These are phyloP conservation scores for Sarcophaga rosellei DNA, from an alignment of 2,888 invertebrate species.

Conservation along the genomic window DNA sequence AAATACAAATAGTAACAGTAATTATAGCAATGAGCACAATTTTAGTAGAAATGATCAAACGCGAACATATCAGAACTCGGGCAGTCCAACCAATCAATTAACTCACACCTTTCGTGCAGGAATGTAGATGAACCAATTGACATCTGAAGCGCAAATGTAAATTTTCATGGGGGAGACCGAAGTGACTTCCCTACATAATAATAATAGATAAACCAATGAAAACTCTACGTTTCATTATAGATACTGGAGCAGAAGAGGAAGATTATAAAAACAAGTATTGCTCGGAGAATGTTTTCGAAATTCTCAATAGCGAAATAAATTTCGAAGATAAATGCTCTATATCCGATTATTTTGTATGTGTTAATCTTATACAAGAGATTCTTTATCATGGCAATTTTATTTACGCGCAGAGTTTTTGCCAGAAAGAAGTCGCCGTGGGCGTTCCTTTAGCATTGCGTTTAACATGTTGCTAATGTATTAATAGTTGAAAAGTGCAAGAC, in stretches of 20 bases:
- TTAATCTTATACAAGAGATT: too few relatives aligned
- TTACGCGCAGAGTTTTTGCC: slow-evolving; percentile 12
- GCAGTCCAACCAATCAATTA: background rate
- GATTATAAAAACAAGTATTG: background rate
- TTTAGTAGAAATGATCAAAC: background rate
- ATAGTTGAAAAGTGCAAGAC: slow-evolving; percentile 30
- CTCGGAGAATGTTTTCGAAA: too few relatives aligned
- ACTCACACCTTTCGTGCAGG: background rate
- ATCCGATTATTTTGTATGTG: background rate
- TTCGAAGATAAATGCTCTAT: background rate
- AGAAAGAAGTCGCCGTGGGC: background rate
- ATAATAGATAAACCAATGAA: too few relatives aligned
- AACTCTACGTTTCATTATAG: too few relatives aligned
- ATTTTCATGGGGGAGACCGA: too few relatives aligned
- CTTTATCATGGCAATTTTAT: too few relatives aligned
- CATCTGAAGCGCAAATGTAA: background rate
- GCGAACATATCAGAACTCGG: background rate
- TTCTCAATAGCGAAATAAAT: slow-evolving; percentile 5
- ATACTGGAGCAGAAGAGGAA: background rate
- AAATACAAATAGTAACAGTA: background rate
- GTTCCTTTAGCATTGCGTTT: too few relatives aligned
- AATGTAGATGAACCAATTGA: slow-evolving; percentile 6
- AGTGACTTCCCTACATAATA: too few relatives aligned
- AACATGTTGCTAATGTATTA: slow-evolving; percentile 36
- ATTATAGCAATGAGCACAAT: background rate